Evolutionary conservation across 2,797 vertebrate genomes (phyloP).

Genomic region (Merluccius polli): DNA sequence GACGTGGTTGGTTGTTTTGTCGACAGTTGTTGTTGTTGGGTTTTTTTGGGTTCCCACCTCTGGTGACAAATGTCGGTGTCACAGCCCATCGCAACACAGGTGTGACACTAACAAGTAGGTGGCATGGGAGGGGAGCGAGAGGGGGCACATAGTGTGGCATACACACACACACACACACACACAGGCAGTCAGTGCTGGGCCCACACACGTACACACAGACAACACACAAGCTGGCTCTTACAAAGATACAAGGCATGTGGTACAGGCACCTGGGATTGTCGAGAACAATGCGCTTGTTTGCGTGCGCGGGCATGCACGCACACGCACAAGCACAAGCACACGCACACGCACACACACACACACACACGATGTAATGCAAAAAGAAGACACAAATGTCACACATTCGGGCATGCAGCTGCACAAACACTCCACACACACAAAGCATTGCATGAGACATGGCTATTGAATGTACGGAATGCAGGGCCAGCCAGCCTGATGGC

Average conservation of each 20-base stretch:
- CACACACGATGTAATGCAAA: constrained; percentile 28
- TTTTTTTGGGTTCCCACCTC: constrained; percentile 41
- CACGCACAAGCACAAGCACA: constrained; percentile 8
- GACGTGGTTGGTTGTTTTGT: too few relatives aligned
- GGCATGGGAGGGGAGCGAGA: constrained; percentile 53
- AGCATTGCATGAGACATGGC: constrained; percentile 50
- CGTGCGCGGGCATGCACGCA: constrained; percentile 46
- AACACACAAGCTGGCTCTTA: constrained; percentile 15
- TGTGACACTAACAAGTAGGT: constrained; percentile 71
- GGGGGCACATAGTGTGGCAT: constrained; percentile 50
- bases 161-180: constrained; percentile 23
- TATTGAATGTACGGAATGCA: constrained; percentile 40
- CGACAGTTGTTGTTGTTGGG: too few relatives aligned
- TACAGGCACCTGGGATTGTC: constrained; percentile 55
- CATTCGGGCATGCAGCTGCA: constrained; percentile 20
- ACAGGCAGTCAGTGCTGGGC: constrained; percentile 5
- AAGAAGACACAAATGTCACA: not conserved
- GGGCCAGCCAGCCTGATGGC: constrained; percentile 1
- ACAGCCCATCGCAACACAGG: constrained; percentile 50
- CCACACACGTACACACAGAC: constrained; percentile 10
- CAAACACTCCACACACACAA: constrained; percentile 18
- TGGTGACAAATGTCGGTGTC: constrained; percentile 69
- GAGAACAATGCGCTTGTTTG: constrained; percentile 33
- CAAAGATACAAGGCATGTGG: constrained; percentile 51
- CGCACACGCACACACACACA: too few relatives aligned